These are phyloP conservation scores for Sycophila texana DNA, from an alignment of 2,888 invertebrate genomes.

Conservation along the genomic window DNA sequence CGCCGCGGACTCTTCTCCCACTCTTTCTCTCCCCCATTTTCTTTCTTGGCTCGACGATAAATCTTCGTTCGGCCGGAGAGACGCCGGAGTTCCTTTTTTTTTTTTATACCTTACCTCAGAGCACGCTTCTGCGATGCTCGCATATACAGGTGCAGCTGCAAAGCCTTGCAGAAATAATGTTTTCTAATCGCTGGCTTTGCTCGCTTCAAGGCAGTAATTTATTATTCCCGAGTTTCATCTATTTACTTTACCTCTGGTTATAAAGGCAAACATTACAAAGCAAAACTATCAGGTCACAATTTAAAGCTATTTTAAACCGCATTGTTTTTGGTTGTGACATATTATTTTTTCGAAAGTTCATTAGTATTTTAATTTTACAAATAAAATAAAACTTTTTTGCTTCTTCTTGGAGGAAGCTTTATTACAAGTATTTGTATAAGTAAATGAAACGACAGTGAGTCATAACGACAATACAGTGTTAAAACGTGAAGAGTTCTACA, in stretches of 20 bases:
- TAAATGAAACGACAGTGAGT: too few relatives aligned
- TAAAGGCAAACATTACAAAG: too few relatives aligned
- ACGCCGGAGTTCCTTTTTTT: slow-evolving; percentile 52
- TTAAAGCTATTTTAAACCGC: too few relatives aligned
- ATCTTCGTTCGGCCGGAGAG: slow-evolving; percentile 61
- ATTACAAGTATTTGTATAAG: too few relatives aligned
- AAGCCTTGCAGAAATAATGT: slow-evolving; percentile 21
- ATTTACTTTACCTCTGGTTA: neutral
- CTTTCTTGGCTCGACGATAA: slow-evolving; percentile 57
- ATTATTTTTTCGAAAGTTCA: too few relatives aligned
- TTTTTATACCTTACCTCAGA: slow-evolving; percentile 22
- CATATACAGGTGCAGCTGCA: slow-evolving; percentile 25
- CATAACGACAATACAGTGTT: too few relatives aligned
- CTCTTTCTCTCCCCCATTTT: slow-evolving; percentile 32
- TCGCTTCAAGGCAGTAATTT: neutral
- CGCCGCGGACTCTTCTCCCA: neutral
- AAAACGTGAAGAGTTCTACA: too few relatives aligned
- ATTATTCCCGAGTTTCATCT: neutral
- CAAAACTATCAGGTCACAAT: too few relatives aligned
- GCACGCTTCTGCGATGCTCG: neutral
- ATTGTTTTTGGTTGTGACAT: too few relatives aligned
- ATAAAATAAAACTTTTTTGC: too few relatives aligned
- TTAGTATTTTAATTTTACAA: too few relatives aligned
- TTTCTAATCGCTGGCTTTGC: slow-evolving; percentile 30
- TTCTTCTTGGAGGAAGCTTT: too few relatives aligned